These are phyloP conservation scores for Megaustenia siamemsis DNA, from an alignment of 2,888 invertebrate species.

Conservation along the genomic window DNA sequence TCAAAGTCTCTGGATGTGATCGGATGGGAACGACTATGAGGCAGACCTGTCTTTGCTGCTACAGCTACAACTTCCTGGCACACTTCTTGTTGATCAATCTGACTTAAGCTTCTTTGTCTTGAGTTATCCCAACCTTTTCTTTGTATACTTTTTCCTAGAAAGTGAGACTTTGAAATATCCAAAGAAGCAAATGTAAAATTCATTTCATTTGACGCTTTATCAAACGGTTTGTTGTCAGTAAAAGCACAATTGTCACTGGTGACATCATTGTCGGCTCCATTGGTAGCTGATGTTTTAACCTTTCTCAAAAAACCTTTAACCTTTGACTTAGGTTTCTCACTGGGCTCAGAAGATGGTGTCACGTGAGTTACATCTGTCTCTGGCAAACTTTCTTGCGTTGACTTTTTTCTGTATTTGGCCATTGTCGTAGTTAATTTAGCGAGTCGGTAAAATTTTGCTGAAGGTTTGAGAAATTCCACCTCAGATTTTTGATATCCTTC, in stretches of 20 bases:
- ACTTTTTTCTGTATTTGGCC: slow-evolving; percentile 48
- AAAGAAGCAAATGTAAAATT: not conserved
- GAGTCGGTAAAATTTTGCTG: slow-evolving; percentile 55
- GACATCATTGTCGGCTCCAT: not conserved
- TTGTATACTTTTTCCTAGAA: not conserved
- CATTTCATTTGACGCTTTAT: not conserved
- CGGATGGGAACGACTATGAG: slow-evolving; percentile 44
- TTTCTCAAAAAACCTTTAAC: slow-evolving; percentile 34
- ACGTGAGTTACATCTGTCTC: not conserved
- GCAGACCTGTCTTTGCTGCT: not conserved
- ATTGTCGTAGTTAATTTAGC: slow-evolving; percentile 59
- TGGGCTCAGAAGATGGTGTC: not conserved
- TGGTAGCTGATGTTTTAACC: not conserved
- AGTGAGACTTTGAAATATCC: not conserved
- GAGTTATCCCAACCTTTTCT: not conserved
- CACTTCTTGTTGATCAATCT: slow-evolving; percentile 12
- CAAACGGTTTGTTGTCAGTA: not conserved
- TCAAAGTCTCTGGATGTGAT: not conserved
- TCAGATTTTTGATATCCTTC: slow-evolving; percentile 74
- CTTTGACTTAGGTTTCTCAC: slow-evolving; percentile 19
- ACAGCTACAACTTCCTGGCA: not conserved
- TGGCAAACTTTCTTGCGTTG: slow-evolving; percentile 23
- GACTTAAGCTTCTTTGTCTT: slow-evolving; percentile 38
- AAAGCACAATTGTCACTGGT: not conserved
- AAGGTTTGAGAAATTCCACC: slow-evolving; percentile 61